Evolutionary conservation across 2,797 vertebrate species (phyloP).

Genomic region (Limosa lapponica): DNA sequence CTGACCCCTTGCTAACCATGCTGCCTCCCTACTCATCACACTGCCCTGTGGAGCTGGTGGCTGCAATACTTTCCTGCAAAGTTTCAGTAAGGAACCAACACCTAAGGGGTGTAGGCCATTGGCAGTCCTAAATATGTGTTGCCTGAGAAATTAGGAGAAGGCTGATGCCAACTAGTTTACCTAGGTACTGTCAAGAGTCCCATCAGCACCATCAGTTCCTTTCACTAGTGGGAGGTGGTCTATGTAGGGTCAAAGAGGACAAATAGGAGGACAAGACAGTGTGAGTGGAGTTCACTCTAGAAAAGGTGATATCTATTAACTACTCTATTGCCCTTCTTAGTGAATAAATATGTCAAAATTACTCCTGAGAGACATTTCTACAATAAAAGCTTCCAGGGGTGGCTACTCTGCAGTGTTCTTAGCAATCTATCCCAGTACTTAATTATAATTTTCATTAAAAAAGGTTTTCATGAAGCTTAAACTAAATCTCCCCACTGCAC

Average conservation of each 20-base stretch:
- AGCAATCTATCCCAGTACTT: background rate
- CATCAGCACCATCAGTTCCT: background rate
- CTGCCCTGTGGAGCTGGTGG: background rate
- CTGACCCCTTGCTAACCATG: background rate
- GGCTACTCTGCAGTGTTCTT: background rate
- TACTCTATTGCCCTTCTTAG: background rate
- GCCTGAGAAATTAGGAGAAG: background rate
- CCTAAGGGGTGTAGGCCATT: background rate
- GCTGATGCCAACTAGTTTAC: background rate
- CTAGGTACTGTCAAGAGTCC: background rate
- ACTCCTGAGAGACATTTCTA: background rate
- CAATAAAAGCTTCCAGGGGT: background rate
- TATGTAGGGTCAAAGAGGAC: background rate
- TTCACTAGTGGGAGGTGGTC: background rate
- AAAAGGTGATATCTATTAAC: background rate
- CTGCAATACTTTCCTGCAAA: background rate
- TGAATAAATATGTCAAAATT: fast-evolving
- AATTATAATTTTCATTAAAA: background rate
- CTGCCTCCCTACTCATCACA: background rate
- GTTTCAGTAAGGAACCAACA: background rate
- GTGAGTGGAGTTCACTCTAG: background rate
- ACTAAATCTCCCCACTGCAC: background rate
- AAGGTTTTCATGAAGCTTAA: background rate
- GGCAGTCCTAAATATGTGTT: background rate
- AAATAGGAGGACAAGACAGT: background rate